phyloP scores from a whole-genome alignment of 2,888 invertebrate genomes.

The Drosophila falleni region DNA sequence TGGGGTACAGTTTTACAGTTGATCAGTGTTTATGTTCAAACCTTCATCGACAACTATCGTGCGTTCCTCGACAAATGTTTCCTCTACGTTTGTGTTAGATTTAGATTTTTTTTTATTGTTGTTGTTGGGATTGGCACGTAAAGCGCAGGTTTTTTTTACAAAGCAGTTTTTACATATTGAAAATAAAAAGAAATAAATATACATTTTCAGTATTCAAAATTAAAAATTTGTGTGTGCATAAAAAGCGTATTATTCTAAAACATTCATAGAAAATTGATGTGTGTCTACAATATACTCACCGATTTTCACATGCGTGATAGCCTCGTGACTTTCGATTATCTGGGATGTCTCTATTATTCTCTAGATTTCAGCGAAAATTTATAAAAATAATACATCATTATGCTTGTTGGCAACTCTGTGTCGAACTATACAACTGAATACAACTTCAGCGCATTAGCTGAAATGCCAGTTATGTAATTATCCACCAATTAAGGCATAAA shows the following conservation, averaged over 20 bases:
- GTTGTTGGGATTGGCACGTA: constrained; percentile 56
- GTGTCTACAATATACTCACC: constrained; percentile 76
- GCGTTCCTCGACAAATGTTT: constrained; percentile 85
- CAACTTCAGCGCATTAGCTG: constrained; percentile 34
- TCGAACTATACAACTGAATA: constrained; percentile 2
- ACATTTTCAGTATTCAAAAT: constrained; percentile 46
- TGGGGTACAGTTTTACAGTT: constrained; percentile 75
- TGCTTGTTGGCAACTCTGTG: constrained; percentile 14
- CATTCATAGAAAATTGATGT: not conserved
- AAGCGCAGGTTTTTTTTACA: constrained; percentile 66
- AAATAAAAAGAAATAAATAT: constrained; percentile 65
- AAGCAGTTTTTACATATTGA: constrained; percentile 69
- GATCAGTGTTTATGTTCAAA: constrained; percentile 83
- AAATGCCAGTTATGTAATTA: constrained; percentile 50
- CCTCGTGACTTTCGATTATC: constrained; percentile 83
- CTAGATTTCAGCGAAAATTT: constrained; percentile 70
- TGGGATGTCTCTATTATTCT: constrained; percentile 85
- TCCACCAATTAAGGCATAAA: constrained; percentile 23
- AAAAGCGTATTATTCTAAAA: constrained; percentile 22
- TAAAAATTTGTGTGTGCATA: constrained; percentile 11
- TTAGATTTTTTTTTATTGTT: constrained; percentile 35
- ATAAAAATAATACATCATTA: constrained; percentile 52
- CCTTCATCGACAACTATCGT: constrained; percentile 85
- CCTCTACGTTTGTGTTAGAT: constrained; percentile 75
- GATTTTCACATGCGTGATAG: constrained; percentile 85